Evolutionary conservation across 2,888 invertebrate species (phyloP), one percentile per base, ranked within the genome.

Genomic region (Eristalis tenax): DNA sequence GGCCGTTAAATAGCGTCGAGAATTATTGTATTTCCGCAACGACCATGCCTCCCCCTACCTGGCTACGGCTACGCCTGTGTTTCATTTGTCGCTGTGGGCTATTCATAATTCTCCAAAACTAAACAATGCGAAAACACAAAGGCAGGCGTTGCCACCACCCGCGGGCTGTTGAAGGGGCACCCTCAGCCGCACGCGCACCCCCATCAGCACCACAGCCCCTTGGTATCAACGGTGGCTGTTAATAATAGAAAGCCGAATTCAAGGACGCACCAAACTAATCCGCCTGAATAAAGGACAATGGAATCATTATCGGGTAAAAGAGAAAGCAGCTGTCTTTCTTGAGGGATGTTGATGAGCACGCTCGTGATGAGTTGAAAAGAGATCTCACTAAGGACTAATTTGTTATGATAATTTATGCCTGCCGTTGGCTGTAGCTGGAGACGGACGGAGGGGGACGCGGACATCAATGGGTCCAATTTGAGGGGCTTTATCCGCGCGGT

Each of bases 81-180:
- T 83, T 87, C 69, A 87, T 77, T 87, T 76, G 57, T 69, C 75
- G 76, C 71, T 76, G 76, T 83, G 87, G 63, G 83, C 76, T 80
- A 76, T 83, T 87, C 79, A 83, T 80, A 87, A 80, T 83, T 83
- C 80, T 23, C 43, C 56, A 75, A 75, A 76, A 80, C 78, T 75
- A 74, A 68, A 83, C 75, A 87, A 79, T 83, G 43, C n/a, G 66
- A 68, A 8, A 32, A 70, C 75, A 70, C 68, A 71, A 63, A 77
- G 18, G n/a, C 76, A 85, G 43, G 50, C 43, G n/a, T 43, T 43
- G n/a, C n/a, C 43, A n/a, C 43, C 43, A n/a, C 43, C 40, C 15
- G 3, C n/a, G 4, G 38, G 38, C 38, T 1, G 38, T 3, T 4
- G 13, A 13, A 11, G 38, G 11, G 10, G 43, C 43, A n/a, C 43